Percentiles rank a stretch among this genome's conserved stretches.
These are phyloP conservation scores for Drosophila triauraria DNA, from an alignment of 1,140 invertebrate species.

Conservation along the genomic window DNA sequence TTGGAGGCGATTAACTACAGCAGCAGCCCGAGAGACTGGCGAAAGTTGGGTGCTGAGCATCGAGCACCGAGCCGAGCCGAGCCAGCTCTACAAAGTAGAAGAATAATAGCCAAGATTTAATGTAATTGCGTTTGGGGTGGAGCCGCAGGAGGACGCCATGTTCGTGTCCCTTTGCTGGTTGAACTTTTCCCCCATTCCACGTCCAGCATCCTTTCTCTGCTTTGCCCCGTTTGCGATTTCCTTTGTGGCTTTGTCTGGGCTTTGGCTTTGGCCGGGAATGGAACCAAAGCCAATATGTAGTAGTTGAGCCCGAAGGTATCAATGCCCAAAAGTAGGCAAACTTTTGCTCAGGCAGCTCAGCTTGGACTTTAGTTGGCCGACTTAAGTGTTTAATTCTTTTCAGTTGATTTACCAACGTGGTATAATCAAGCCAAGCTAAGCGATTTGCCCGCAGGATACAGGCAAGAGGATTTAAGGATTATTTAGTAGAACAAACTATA, in stretches of 20 bases:
- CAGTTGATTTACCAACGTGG: slow-evolving; percentile 29
- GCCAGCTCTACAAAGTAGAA: slow-evolving; percentile 72
- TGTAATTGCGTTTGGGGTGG: slow-evolving; percentile 71
- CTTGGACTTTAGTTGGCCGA: slow-evolving; percentile 40
- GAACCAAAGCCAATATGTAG: slow-evolving; percentile 17
- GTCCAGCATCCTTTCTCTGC: slow-evolving; percentile 27
- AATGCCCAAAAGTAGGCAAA: slow-evolving; percentile 61
- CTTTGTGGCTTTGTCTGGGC: slow-evolving; percentile 72
- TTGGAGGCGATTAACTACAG: slow-evolving; percentile 79
- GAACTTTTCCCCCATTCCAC: slow-evolving; percentile 37
- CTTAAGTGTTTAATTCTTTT: slow-evolving; percentile 74
- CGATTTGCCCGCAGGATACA: slow-evolving; percentile 50
- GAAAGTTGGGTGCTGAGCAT: slow-evolving; percentile 37
- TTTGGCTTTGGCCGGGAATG: slow-evolving; percentile 66
- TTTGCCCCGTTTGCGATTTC: slow-evolving; percentile 48
- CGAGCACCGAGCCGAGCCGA: slow-evolving; percentile 46
- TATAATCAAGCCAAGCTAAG: slow-evolving; percentile 72
- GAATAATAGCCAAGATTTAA: slow-evolving; percentile 83
- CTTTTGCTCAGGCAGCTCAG: slow-evolving; percentile 34
- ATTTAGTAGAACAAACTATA: background rate
- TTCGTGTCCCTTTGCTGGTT: slow-evolving; percentile 75
- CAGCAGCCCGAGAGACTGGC: slow-evolving; percentile 48
- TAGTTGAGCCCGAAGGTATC: slow-evolving; percentile 37
- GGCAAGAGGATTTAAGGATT: background rate
- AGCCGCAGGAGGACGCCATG: slow-evolving; percentile 22